Evolutionary conservation across 2,113 vertebrate species (phyloP).

Genomic region (Poeciliopsis occidentalis): DNA sequence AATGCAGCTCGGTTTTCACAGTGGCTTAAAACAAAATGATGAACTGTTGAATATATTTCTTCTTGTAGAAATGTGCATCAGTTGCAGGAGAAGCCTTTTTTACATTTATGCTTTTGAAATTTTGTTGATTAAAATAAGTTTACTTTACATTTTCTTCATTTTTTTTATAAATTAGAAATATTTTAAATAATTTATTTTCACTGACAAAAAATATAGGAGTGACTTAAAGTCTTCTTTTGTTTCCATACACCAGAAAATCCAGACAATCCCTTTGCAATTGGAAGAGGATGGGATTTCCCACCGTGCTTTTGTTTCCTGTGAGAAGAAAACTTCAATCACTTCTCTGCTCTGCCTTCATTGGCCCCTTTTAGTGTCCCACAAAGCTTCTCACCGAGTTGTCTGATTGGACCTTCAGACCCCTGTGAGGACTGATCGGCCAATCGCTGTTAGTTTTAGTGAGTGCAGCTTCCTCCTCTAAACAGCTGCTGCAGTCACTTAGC

Average conservation of each 20-base stretch:
- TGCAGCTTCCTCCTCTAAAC: conserved; percentile 62
- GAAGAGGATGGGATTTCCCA: conserved; percentile 45
- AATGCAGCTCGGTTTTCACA: too few species aligned
- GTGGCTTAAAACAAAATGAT: too few species aligned
- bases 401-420: conserved; percentile 36
- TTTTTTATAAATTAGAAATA: not conserved
- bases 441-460: conserved; percentile 36
- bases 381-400: not conserved
- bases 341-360: conserved; percentile 12
- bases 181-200: not conserved
- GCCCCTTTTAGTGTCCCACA: conserved; percentile 19
- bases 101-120: too few species aligned
- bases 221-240: conserved; percentile 37
- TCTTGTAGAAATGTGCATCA: too few species aligned
- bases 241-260: conserved; percentile 25
- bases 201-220: not conserved
- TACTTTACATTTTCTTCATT: not conserved
- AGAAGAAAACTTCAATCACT: conserved; percentile 58
- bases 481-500: conserved; percentile 77
- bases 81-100: too few species aligned
- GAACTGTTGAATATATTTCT: too few species aligned
- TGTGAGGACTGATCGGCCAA: conserved; percentile 47
- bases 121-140: too few species aligned
- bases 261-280: conserved; percentile 20
- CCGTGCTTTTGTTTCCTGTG: conserved; percentile 54